Percentiles rank a stretch among this genome's conserved stretches.
These are phyloP conservation scores for Sitophilus oryzae DNA, from an alignment of 1,140 invertebrate genomes.

Conservation along the genomic window DNA sequence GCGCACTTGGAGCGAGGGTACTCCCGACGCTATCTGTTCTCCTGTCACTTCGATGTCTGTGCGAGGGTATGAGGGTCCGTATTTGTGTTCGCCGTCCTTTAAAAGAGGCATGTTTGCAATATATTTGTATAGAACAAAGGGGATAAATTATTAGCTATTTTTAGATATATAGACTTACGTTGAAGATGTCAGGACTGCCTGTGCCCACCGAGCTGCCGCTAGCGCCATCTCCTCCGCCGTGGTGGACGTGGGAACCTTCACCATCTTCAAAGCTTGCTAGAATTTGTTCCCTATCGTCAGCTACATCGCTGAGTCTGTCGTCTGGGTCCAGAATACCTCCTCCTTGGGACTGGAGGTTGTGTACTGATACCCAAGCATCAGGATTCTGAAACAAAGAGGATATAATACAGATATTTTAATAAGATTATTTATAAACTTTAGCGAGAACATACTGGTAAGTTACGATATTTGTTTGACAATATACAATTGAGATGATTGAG, in stretches of 20 bases:
- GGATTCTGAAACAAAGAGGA: constrained; percentile 57
- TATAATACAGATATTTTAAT: no score
- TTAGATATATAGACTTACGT: constrained; percentile 54
- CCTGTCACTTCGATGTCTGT: constrained; percentile 63
- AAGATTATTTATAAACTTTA: no score
- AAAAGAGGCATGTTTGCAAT: neutral
- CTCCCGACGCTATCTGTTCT: constrained; percentile 49
- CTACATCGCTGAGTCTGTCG: constrained; percentile 85
- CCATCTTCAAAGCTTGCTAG: constrained; percentile 75
- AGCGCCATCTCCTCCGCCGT: constrained; percentile 78
- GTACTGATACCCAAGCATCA: constrained; percentile 77
- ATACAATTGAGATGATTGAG: no score
- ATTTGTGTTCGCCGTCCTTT: constrained; percentile 43
- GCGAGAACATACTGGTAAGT: no score
- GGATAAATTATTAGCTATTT: no score
- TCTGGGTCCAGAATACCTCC: constrained; percentile 92
- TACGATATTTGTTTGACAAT: no score
- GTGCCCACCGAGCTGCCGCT: constrained; percentile 83
- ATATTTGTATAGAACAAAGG: neutral
- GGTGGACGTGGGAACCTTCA: constrained; percentile 52
- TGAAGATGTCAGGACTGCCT: constrained; percentile 77
- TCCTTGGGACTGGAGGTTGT: constrained; percentile 81
- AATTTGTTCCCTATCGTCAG: constrained; percentile 87
- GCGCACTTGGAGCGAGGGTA: constrained; percentile 64
- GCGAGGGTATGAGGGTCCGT: constrained; percentile 38